A percentile compares a stretch with the other conserved stretches of the same genome.
phyloP scores from a whole-genome alignment of 2,888 invertebrate genomes.

The Nomada fucata region DNA sequence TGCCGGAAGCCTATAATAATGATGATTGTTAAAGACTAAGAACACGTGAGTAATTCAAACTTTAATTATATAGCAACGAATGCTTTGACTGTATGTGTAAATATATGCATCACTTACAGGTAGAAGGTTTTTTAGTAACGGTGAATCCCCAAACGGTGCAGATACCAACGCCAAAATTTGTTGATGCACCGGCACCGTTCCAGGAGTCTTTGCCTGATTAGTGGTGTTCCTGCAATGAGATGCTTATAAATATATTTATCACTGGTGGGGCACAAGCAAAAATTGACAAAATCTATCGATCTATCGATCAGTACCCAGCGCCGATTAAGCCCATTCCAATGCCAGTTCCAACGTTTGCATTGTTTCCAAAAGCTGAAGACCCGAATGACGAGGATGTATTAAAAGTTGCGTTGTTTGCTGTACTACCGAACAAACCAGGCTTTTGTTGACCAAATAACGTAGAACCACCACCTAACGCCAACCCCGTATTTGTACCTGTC shows the following conservation, averaged over 20 bases:
- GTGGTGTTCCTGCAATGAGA: slow-evolving; percentile 67
- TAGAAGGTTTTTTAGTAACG: slow-evolving; percentile 91
- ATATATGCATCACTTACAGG: slow-evolving; percentile 76
- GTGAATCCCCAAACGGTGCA: slow-evolving; percentile 94
- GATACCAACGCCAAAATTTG: slow-evolving; percentile 91
- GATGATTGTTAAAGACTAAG: no score
- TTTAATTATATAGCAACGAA: no score
- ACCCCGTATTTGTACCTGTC: slow-evolving; percentile 81
- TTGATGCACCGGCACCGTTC: slow-evolving; percentile 87
- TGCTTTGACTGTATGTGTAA: no score
- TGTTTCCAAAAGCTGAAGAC: slow-evolving; percentile 82
- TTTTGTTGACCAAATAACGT: slow-evolving; percentile 83
- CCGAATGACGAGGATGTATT: slow-evolving; percentile 82
- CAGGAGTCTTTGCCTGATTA: slow-evolving; percentile 80
- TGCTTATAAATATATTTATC: background rate
- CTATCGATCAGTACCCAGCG: slow-evolving; percentile 73
- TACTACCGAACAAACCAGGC: slow-evolving; percentile 86
- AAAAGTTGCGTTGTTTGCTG: slow-evolving; percentile 84
- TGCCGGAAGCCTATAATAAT: slow-evolving; percentile 84
- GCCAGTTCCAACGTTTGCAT: slow-evolving; percentile 69
- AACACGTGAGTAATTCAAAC: no score
- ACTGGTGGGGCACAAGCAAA: background rate
- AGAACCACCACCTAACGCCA: slow-evolving; percentile 77
- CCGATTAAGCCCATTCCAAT: slow-evolving; percentile 77
- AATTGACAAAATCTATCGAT: background rate